Evolutionary conservation across 2,113 vertebrate species (phyloP).

Genomic region (Callaeas wilsoni): DNA sequence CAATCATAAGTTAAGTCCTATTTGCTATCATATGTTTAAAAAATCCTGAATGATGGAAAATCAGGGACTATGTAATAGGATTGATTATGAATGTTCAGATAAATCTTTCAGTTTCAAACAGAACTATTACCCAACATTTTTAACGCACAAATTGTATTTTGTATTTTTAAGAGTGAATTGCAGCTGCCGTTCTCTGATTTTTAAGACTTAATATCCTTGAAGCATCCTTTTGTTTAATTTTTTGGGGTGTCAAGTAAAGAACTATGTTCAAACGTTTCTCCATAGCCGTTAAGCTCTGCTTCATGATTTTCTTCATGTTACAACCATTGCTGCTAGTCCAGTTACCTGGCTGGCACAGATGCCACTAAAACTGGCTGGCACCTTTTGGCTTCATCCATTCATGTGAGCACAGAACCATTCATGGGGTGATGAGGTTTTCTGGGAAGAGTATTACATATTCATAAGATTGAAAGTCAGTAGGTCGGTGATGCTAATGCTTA

Average conservation of each 20-base stretch:
- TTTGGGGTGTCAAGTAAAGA: not conserved
- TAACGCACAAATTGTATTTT: not conserved
- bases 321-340: not conserved
- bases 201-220: not conserved
- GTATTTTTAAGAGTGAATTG: not conserved
- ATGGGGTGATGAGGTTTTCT: not conserved
- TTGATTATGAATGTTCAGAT: not conserved
- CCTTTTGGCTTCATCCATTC: not conserved
- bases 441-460: not conserved
- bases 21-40: not conserved
- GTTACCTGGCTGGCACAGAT: not conserved
- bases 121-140: not conserved
- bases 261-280: not conserved
- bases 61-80: not conserved
- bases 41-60: not conserved
- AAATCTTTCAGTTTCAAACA: not conserved
- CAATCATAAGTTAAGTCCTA: not conserved
- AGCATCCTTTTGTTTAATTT: not conserved
- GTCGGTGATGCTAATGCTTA: not conserved
- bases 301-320: not conserved
- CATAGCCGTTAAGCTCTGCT: not conserved
- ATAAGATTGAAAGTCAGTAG: not conserved
- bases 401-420: not conserved
- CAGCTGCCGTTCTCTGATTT: not conserved
- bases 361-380: not conserved